Conservation (phyloP, 2,888 invertebrate genomes). For the Acanthosepion pharaonis region DNA sequence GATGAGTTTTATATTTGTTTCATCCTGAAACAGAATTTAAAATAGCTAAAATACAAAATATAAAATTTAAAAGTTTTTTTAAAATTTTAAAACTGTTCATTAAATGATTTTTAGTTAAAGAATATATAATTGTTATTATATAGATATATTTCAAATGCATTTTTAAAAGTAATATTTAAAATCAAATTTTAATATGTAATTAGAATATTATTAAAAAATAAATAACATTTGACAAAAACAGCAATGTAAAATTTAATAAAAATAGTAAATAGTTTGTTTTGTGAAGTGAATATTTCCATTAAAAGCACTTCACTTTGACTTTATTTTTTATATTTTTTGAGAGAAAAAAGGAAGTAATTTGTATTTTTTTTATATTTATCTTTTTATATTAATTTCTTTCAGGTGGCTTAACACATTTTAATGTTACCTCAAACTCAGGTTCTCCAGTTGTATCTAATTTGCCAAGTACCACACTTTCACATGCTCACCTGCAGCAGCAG, state of each 20-base stretch:
- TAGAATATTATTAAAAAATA: not conserved
- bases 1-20: not conserved
- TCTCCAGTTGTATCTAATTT: conserved; percentile 25
- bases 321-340: not conserved
- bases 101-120: not conserved
- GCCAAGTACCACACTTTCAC: conserved; percentile 34
- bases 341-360: not conserved
- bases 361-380: not conserved
- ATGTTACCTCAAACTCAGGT: not conserved
- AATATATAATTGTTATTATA: not conserved
- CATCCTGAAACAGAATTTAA: not conserved
- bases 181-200: not conserved
- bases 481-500: conserved; percentile 38
- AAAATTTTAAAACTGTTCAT: not conserved
- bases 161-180: not conserved
- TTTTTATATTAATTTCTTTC: not conserved
- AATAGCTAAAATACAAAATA: not conserved
- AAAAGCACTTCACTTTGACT: not conserved
- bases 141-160: not conserved
- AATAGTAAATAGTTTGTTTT: not conserved
- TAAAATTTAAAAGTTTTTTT: not conserved
- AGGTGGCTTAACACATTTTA: conserved; percentile 22
- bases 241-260: not conserved
- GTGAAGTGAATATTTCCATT: not conserved
- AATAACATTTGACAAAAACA: not conserved